Percentiles rank a stretch among this genome's conserved stretches.
Conservation (phyloP, 2,113 vertebrate species). For the Dasyprocta punctata region DNA sequence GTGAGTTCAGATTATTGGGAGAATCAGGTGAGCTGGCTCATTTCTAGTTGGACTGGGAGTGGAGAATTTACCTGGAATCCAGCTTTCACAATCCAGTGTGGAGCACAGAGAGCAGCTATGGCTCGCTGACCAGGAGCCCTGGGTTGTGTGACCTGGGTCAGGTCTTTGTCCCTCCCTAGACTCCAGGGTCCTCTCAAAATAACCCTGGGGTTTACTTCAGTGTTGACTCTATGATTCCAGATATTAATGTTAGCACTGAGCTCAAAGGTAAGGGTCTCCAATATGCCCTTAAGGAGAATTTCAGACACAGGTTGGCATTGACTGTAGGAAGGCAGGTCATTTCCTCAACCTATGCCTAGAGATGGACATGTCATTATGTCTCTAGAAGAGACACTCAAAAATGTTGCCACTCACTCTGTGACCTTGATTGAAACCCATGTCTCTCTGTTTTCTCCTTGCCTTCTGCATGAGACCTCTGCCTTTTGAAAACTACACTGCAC, state of each 20-base stretch:
- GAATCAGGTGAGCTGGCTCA: background rate
- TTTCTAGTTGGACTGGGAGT: background rate
- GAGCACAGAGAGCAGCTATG: background rate
- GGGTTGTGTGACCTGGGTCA: background rate
- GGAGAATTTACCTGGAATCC: background rate
- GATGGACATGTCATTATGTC: background rate
- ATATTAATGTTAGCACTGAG: background rate
- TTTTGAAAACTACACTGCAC: background rate
- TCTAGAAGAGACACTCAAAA: background rate
- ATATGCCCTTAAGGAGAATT: background rate
- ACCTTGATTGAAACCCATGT: background rate
- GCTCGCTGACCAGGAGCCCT: background rate
- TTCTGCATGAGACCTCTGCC: background rate
- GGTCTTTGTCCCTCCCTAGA: background rate
- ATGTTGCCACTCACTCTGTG: background rate
- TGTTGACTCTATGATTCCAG: background rate
- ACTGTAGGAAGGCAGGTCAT: fast-evolving
- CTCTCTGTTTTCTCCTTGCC: background rate
- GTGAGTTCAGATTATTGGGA: background rate
- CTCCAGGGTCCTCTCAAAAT: background rate
- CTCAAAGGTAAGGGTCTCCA: background rate
- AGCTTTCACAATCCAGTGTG: background rate
- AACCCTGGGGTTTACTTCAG: background rate
- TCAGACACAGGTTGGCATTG: background rate
- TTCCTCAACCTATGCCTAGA: background rate